phyloP scores from a whole-genome alignment of 2,888 invertebrate genomes.

The Eudemis profundana region DNA sequence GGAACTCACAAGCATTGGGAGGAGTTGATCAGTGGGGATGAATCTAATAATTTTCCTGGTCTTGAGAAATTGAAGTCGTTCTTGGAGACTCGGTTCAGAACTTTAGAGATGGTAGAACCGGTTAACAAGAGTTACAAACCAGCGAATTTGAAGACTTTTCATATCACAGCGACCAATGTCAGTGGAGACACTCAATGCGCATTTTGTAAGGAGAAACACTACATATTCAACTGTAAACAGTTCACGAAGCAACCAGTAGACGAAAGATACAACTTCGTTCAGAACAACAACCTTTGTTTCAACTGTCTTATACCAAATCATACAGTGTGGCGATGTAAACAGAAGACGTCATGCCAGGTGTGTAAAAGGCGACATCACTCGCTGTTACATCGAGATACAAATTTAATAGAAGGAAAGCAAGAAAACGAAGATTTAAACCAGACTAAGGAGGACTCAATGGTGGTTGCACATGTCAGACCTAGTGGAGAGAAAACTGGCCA shows the following conservation, averaged over 20 bases:
- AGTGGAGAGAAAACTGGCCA: conserved; percentile 22
- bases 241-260: conserved; percentile 3
- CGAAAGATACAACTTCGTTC: conserved; percentile 15
- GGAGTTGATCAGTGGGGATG: conserved; percentile 12
- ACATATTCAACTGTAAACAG: conserved; percentile 13
- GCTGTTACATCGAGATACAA: conserved; percentile 20
- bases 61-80: conserved; percentile 5
- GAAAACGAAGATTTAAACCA: too few relatives aligned
- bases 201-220: conserved; percentile 18
- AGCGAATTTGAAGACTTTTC: conserved; percentile 15
- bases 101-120: conserved; percentile 23
- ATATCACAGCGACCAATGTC: neutral
- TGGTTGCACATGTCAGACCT: conserved; percentile 18
- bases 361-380: conserved; percentile 14
- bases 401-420: conserved; percentile 4
- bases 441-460: conserved; percentile 9
- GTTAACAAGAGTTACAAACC: conserved; percentile 10
- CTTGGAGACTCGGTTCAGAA: conserved; percentile 15
- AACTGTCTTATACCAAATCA: conserved; percentile 21
- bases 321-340: conserved; percentile 15
- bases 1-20: conserved; percentile 14
- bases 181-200: neutral
- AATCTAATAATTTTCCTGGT: neutral
- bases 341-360: conserved; percentile 1
- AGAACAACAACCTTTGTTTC: conserved; percentile 8